Evolutionary conservation across 2,888 invertebrate genomes (phyloP).

Genomic region (Amphipoea lucens): DNA sequence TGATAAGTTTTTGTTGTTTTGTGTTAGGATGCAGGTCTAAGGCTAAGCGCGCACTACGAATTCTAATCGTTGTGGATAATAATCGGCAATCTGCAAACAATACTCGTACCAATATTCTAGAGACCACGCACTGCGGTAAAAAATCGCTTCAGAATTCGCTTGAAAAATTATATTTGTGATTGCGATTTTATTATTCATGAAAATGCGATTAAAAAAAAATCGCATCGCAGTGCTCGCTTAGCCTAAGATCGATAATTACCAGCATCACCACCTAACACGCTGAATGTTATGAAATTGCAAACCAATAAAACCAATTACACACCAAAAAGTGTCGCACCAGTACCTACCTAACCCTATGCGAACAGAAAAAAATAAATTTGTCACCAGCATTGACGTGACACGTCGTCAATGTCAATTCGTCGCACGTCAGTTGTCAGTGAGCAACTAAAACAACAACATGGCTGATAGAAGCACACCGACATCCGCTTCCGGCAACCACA

Average conservation of each 20-base stretch:
- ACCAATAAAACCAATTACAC: background rate
- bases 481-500: slow-evolving; percentile 84
- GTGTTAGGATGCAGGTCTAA: too few relatives aligned
- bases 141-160: too few relatives aligned
- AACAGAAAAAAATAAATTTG: slow-evolving; percentile 70
- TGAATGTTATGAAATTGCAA: background rate
- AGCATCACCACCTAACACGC: fast-evolving
- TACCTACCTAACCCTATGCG: background rate
- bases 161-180: too few relatives aligned
- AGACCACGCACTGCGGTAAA: too few relatives aligned
- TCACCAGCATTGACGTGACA: slow-evolving; percentile 67
- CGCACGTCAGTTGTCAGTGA: slow-evolving; percentile 72
- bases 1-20: background rate
- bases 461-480: slow-evolving; percentile 80
- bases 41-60: too few relatives aligned
- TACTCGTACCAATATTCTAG: too few relatives aligned
- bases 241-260: background rate
- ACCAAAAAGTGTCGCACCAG: background rate
- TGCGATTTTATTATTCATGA: too few relatives aligned
- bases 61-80: too few relatives aligned
- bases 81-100: too few relatives aligned
- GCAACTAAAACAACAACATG: slow-evolving; percentile 75
- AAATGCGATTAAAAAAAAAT: too few relatives aligned
- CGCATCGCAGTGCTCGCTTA: too few relatives aligned
- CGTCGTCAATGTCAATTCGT: slow-evolving; percentile 70